A percentile compares a stretch with the other conserved stretches of the same genome.
phyloP scores from a whole-genome alignment of 2,797 vertebrate genomes.

The Phataginus tetradactyla region DNA sequence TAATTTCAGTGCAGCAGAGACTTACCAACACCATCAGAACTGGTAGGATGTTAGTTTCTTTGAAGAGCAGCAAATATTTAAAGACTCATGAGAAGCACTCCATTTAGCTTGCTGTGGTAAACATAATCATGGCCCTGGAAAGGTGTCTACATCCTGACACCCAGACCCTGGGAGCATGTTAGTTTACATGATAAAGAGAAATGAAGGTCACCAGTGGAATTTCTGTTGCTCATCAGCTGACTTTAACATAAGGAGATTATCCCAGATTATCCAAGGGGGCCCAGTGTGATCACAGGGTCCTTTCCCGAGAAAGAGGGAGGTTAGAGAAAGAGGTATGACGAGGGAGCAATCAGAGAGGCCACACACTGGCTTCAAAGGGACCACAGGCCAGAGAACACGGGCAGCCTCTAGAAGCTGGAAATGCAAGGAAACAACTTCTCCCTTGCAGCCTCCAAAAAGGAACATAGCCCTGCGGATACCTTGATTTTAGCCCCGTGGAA shows the following conservation, averaged over 20 bases:
- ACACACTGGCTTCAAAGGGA: background rate
- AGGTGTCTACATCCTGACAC: background rate
- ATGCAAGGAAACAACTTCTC: background rate
- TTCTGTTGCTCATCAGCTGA: background rate
- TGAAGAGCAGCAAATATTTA: background rate
- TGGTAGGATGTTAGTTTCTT: background rate
- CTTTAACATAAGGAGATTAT: background rate
- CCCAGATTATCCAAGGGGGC: background rate
- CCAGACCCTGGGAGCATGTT: too few relatives aligned
- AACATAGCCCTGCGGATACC: background rate
- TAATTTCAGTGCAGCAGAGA: background rate
- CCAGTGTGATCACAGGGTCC: background rate
- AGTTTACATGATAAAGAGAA: background rate
- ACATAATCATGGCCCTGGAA: background rate
- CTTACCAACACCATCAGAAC: background rate
- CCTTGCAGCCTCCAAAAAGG: background rate
- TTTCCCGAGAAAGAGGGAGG: background rate
- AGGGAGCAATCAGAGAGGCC: background rate
- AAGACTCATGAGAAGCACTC: background rate
- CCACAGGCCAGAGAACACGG: background rate
- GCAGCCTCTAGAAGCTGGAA: background rate
- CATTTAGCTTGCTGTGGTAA: background rate
- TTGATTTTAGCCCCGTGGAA: accelerated
- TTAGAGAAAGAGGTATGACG: background rate
- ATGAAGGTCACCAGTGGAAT: background rate